Conservation (phyloP, 2,888 invertebrate species). For the Anoncus sp. region DNA sequence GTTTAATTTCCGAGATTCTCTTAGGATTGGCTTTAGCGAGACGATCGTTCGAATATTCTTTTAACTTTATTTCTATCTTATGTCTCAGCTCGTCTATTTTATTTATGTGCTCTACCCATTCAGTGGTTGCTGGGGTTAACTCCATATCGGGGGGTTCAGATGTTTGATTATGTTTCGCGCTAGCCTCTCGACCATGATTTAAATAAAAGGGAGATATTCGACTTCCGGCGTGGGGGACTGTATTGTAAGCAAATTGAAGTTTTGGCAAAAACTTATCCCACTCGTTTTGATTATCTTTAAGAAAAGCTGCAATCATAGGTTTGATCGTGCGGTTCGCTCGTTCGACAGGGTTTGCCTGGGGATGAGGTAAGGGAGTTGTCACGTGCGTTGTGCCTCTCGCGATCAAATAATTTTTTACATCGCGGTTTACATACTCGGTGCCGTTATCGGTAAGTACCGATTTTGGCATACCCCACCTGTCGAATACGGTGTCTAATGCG, state of each 20-base stretch:
- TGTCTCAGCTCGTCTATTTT: constrained; percentile 58
- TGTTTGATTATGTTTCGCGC: not conserved
- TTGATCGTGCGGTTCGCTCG: constrained; percentile 47
- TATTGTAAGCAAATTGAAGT: constrained; percentile 57
- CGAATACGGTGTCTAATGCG: constrained; percentile 24
- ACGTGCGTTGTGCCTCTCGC: constrained; percentile 22
- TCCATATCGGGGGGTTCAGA: not conserved
- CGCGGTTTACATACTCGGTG: constrained; percentile 22
- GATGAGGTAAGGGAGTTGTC: constrained; percentile 36
- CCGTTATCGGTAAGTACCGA: constrained; percentile 32
- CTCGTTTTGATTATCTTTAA: constrained; percentile 48
- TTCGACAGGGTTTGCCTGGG: constrained; percentile 47
- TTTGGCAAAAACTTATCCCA: constrained; percentile 58
- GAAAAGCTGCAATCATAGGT: constrained; percentile 51
- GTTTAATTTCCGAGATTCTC: constrained; percentile 11
- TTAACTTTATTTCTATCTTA: constrained; percentile 37
- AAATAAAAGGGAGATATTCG: constrained; percentile 57
- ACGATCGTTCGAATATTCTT: constrained; percentile 28
- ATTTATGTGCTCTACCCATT: constrained; percentile 44
- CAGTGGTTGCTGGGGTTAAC: constrained; percentile 4
- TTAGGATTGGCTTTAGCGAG: constrained; percentile 39
- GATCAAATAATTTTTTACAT: constrained; percentile 14
- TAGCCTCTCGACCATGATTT: constrained; percentile 57
- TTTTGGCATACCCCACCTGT: constrained; percentile 24
- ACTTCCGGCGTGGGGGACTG: constrained; percentile 53